Evolutionary conservation across 1,140 invertebrate species (phyloP), one percentile per base, ranked within the genome.

Genomic region (Campoletis sonorensis): DNA sequence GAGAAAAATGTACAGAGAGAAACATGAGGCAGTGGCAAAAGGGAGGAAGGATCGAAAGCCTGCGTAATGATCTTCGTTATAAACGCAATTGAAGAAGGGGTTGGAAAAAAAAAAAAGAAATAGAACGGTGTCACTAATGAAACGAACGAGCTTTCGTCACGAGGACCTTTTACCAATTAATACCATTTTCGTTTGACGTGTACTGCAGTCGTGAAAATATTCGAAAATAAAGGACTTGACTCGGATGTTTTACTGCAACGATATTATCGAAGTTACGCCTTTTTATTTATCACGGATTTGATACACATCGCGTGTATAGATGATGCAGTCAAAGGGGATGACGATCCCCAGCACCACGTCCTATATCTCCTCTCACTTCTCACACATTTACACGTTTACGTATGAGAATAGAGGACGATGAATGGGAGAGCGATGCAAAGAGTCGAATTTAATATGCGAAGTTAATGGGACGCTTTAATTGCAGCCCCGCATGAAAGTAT

Each of bases 391-490:
- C 54, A n/a, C 54, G 54, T 58, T 11, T 58, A 58, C 10, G 16
- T 21, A 5, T 21, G 18, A 58, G 21, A 26, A 5, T 11, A 1
- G 61, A 67, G 61, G 10, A 58, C 2, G 54, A 58, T 27, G 61
- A 67, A 67, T 67, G 23, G 33, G 16, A 33, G 68, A 71, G 18
- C 4, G 64, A 58, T 68, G 26, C 64, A 71, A 71, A 40, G 21
- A 76, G 23, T 30, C 21, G 75, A 79, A 81, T 81, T 68, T 78
- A 79, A 79, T 70, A 67, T 81, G 72, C 51, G 73, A 58, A 75
- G 64, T 81, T 79, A 81, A 81, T 77, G 80, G 80, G 75, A 45
- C 80, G 45, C 75, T 78, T 45, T 81, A 78, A 78, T 81, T 77
- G 73, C 73, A 64, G 26, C 18, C 37, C 13, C 13, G 80, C 40